Percentiles rank a stretch among this genome's conserved stretches.
Conservation (phyloP, 1,140 invertebrate genomes). For the Cherax quadricarinatus region DNA sequence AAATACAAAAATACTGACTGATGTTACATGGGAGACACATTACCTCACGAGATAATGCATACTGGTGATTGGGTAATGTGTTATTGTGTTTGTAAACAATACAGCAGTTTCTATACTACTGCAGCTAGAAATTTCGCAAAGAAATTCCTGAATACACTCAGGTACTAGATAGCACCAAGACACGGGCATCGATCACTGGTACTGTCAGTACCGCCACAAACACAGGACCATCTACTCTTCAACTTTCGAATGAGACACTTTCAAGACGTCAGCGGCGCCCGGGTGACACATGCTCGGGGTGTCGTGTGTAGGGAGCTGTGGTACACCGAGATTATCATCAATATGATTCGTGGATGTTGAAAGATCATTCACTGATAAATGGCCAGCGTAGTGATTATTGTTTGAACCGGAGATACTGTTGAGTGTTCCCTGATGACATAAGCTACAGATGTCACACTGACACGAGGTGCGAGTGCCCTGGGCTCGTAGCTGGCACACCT, state of each 20-base stretch:
- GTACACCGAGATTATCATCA: neutral
- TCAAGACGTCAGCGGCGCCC: neutral
- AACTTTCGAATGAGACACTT: neutral
- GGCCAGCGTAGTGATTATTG: neutral
- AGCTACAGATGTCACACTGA: neutral
- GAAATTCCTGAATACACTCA: neutral
- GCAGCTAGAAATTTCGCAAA: no score
- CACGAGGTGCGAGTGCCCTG: neutral
- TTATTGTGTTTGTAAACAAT: no score
- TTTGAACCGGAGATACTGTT: neutral
- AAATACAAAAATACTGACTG: no score
- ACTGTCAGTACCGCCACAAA: neutral
- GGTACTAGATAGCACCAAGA: neutral
- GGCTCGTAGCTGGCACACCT: neutral
- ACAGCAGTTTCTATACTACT: no score
- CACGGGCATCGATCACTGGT: neutral
- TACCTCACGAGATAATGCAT: no score
- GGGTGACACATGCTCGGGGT: neutral
- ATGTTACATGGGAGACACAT: no score
- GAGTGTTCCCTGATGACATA: neutral
- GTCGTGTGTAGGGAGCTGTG: neutral
- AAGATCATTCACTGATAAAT: neutral
- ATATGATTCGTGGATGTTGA: neutral
- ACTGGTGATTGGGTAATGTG: no score
- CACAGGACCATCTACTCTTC: neutral